Evolutionary conservation across 2,113 vertebrate species (phyloP), one percentile per base, ranked within the genome.

Genomic region (Callaeas wilsoni): DNA sequence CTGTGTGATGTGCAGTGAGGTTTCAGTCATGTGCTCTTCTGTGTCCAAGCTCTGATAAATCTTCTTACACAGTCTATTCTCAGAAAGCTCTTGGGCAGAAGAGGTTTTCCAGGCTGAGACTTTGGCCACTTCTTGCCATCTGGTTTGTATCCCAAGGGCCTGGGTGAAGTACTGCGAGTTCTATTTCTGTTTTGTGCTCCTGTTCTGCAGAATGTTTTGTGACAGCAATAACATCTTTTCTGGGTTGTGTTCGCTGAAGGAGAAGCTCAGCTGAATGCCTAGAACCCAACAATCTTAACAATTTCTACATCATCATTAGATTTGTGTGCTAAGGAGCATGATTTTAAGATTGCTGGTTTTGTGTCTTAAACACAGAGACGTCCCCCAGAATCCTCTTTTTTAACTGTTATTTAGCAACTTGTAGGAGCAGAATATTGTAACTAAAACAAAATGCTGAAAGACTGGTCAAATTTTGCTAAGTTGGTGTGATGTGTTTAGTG

Each of bases 41-140:
- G 64, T 3, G 4, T 3, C 59, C 68, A 29, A 3, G 64, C 30
- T 50, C 80, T 57, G 67, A 79, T 65, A 96, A 95, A 96, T 93
- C 94, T 87, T 93, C 93, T 96, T 97, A 89, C 29, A 27, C 16
- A 10, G 50, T 42, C 37, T 89, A 65, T 83, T 82, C 78, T 87
- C 87, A 50, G 91, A 82, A 64, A 74, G 53, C 63, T 87, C 62
- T 69, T 87, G 68, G 70, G 52, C 80, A 92, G 56, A 63, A 44
- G 90, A 95, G 82, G 49, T 60, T 95, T 90, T 88, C 53, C 75
- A 77, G 41, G 88, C 85, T 42, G 67, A 74, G 56, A 86, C 32
- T 35, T 37, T 5, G 41, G 49, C 60, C 49, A 12, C 53, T 75
- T 84, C 68, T 87, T 68, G 53, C 27, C 65, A 56, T 67, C 49